Base-by-base conservation (phyloP, 2,888 invertebrate genomes). In the Chesias legatella region DNA sequence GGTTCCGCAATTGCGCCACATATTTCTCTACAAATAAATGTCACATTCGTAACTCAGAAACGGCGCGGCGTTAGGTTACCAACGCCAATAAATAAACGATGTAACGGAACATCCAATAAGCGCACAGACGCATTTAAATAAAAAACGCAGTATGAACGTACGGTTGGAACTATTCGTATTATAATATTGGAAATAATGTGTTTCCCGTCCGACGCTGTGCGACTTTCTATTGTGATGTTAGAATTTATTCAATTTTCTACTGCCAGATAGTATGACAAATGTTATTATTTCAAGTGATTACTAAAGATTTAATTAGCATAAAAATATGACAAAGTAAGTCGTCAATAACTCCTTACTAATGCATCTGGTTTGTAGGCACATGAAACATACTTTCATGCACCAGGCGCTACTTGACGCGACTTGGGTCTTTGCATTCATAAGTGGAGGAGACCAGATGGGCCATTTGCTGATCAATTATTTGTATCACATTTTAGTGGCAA, bases 211-310 rank as follows among this genome's bases (percentile, higher is more conserved):
- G 23, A 13, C 33, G 33, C 26, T 54, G 51, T 53, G 54, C 56
- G 52, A 67, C 71, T 70, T 71, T 71, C 69, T 68, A 61, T 69
- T 65, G 60, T 71, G 49, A 39, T 51, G 46, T 54, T 41, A 48
- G 47, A 49, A 48, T 46, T 43, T 46, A 48, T 48, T 60, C 49
- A 53, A 57, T 61, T 60, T 56, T 51, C 49, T 43, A 39, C 40
- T 35, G 24, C 22, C 31, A 39, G 42, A 35, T 35, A 21, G 26
- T 10, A 7, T 33, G 25, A 33, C 25, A 11, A 30, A 43, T 20
- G n/a, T 10, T 26, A 17, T 10, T 29, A 10, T 4, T n/a, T n/a
- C n/a, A n/a, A n/a, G n/a, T n/a, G n/a, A n/a, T n/a, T n/a, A n/a
- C n/a, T n/a, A n/a, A n/a, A n/a, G n/a, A n/a, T n/a, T n/a, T n/a